A percentile compares a stretch with the other conserved stretches of the same genome.
phyloP scores from a whole-genome alignment of 37 sponge, comb jelly and placozoan species.

The Axinella damicornis region DNA sequence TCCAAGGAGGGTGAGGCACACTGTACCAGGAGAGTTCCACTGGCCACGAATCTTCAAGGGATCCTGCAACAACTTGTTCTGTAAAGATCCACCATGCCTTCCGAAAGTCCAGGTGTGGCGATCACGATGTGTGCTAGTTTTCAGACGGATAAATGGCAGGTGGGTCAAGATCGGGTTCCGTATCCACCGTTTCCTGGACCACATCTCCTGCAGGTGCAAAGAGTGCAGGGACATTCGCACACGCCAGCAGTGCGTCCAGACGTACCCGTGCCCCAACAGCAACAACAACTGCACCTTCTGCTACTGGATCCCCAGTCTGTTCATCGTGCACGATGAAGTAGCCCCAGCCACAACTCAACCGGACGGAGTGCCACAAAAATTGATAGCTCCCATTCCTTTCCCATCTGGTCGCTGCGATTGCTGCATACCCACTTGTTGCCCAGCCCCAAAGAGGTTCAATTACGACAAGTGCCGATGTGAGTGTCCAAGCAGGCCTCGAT shows the following conservation, averaged over 20 bases:
- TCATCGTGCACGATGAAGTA: too few relatives aligned
- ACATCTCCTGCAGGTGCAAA: constrained; percentile 26
- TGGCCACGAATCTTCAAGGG: constrained; percentile 16
- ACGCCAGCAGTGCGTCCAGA: not conserved
- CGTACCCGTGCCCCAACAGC: constrained; percentile 19
- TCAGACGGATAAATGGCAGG: not conserved
- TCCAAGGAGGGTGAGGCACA: constrained; percentile 15
- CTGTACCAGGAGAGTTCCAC: constrained; percentile 9
- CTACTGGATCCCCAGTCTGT: not conserved
- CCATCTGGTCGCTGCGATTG: constrained; percentile 1
- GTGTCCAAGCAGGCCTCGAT: constrained; percentile 7
- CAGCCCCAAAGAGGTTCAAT: constrained; percentile 2
- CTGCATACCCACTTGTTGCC: not conserved
- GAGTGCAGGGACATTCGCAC: constrained; percentile 12
- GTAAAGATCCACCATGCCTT: constrained; percentile 21
- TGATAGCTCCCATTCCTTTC: not conserved
- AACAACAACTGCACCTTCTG: not conserved
- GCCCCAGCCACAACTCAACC: not conserved
- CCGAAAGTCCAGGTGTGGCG: not conserved
- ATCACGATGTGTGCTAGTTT: constrained; percentile 14
- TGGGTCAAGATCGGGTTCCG: constrained; percentile 14
- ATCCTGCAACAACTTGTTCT: constrained; percentile 23
- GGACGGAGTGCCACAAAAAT: not conserved
- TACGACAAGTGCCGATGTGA: constrained; percentile 41
- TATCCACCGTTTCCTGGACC: not conserved